A percentile compares a stretch with the other conserved stretches of the same genome.
These are phyloP conservation scores for Aeoliscus strigatus DNA, from an alignment of 2,797 vertebrate species.

Conservation along the genomic window DNA sequence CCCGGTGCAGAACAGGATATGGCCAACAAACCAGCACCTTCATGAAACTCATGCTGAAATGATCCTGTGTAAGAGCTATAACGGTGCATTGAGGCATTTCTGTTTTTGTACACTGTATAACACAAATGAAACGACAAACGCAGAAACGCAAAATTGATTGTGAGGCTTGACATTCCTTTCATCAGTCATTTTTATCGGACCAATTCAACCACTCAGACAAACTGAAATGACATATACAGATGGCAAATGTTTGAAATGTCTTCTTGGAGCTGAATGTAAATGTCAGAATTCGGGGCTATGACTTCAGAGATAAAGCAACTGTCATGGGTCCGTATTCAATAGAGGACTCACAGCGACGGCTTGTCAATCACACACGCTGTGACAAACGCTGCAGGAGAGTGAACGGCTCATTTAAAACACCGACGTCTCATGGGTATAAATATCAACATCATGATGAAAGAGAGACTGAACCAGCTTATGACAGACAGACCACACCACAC, in stretches of 20 bases:
- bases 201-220: background rate
- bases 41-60: conserved; percentile 28
- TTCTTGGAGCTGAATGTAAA: conserved; percentile 15
- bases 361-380: conserved; percentile 27
- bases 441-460: background rate
- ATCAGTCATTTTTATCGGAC: background rate
- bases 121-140: conserved; percentile 55
- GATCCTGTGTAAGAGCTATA: conserved; percentile 46
- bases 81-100: conserved; percentile 33
- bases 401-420: too few species aligned
- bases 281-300: conserved; percentile 1
- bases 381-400: conserved; percentile 3
- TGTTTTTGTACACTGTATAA: conserved; percentile 38
- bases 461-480: background rate
- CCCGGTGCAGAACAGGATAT: conserved; percentile 8
- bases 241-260: conserved; percentile 6
- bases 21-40: conserved; percentile 31
- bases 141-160: conserved; percentile 52
- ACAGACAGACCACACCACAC: conserved; percentile 16
- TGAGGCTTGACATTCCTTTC: background rate
- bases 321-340: conserved; percentile 5
- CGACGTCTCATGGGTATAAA: too few species aligned
- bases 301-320: conserved; percentile 5
- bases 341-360: conserved; percentile 16
- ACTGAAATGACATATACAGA: conserved; percentile 16